Base-by-base conservation (phyloP, 2,113 vertebrate species). In the Anas platyrhynchos region DNA sequence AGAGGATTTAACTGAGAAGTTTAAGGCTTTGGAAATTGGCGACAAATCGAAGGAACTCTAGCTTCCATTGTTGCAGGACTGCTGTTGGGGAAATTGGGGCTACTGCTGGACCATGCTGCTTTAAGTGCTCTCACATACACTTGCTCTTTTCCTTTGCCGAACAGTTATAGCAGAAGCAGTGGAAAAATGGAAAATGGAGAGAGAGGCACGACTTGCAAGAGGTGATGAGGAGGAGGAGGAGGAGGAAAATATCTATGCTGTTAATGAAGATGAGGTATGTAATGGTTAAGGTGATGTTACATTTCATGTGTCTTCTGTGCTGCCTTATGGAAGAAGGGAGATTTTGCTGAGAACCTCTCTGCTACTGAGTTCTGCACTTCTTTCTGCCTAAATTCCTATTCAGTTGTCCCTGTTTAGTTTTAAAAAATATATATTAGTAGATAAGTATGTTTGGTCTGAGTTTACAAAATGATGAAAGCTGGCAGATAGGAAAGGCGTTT, bases 171-270 rank as follows among this genome's bases (percentile, higher is more conserved):
- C 97, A 29, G 98, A 99, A 86, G 98, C 98, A 4, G 98, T 99
- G 36, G 98, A 99, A 87, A 99, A 98, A 77, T 99, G 99, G 99
- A 99, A 96, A 86, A 83, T 95, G 4, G 99, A 99, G 82, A 98
- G 95, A 56, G 99, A 99, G 68, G 98, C 98, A 12, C 97, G 97
- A 16, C 97, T 98, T 20, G 98, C 98, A 8, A 98, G 98, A 62
- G 98, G 97, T 3, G 98, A 98, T 82, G 94, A 98, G 77, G 98
- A 99, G 20, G 98, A 99, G 29, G 99, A 99, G 13, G 99, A 99
- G 58, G 99, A 99, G 86, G 98, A 98, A 79, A 98, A 98, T 89
- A 99, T 99, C 88, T 99, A 99, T 71, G 98, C 98, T 3, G 97
- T 99, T 59, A 96, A 97, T 0, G 98, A 98, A 7, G 98, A 99